phyloP scores from a whole-genome alignment of 2,797 vertebrate genomes.

The Limnodromus scolopaceus region DNA sequence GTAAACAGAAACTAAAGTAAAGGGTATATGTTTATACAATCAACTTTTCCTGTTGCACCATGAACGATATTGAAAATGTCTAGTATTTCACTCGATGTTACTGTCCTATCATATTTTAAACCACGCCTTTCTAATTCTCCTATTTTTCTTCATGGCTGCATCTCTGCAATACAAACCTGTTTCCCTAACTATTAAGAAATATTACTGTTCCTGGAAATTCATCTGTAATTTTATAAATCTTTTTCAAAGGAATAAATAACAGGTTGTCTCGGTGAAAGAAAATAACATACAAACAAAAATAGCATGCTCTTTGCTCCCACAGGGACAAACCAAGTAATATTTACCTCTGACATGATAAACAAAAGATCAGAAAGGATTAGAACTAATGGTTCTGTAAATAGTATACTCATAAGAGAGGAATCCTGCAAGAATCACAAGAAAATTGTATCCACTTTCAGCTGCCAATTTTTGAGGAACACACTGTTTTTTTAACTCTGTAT shows the following conservation, averaged over 20 bases:
- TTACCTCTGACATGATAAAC: conserved; percentile 77
- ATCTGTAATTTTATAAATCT: conserved; percentile 72
- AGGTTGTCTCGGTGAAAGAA: conserved; percentile 66
- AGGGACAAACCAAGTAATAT: conserved; percentile 59
- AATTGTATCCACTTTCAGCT: conserved; percentile 52
- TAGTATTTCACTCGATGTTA: conserved; percentile 18
- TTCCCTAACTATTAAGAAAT: conserved; percentile 63
- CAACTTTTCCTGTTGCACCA: neutral
- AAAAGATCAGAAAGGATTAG: conserved; percentile 74
- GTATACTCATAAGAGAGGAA: conserved; percentile 44
- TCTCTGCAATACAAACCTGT: conserved; percentile 15
- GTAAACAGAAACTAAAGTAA: neutral
- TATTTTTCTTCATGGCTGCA: conserved; percentile 52
- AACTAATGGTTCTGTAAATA: conserved; percentile 70
- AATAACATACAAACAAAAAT: conserved; percentile 10
- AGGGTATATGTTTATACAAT: neutral
- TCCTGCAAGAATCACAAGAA: conserved; percentile 49
- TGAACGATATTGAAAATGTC: neutral
- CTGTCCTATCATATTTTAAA: conserved; percentile 56
- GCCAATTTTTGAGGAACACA: conserved; percentile 29
- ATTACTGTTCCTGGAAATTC: conserved; percentile 67
- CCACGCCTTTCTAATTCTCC: conserved; percentile 44
- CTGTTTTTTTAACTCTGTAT: neutral
- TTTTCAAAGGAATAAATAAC: conserved; percentile 74
- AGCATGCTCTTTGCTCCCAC: conserved; percentile 39